Evolutionary conservation across 2,113 vertebrate species (phyloP).

Genomic region (Callospermophilus lateralis): DNA sequence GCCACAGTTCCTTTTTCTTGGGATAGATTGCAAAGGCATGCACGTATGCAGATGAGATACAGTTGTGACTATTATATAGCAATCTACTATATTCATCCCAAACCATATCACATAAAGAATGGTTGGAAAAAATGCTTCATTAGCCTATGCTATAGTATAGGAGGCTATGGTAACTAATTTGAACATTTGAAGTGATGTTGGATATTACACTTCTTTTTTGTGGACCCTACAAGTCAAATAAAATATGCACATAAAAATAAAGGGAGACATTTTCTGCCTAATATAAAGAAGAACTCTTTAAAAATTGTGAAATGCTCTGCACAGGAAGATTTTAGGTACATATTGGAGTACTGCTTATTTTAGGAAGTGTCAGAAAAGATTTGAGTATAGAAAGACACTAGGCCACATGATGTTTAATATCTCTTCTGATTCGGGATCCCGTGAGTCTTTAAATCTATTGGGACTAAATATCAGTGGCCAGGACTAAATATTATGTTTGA

Average conservation of each 20-base stretch:
- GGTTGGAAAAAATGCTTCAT: background rate
- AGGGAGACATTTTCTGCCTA: background rate
- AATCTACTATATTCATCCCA: background rate
- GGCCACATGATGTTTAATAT: background rate
- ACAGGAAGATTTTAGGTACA: background rate
- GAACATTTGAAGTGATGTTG: background rate
- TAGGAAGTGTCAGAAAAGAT: background rate
- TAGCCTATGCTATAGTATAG: background rate
- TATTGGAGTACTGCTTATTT: background rate
- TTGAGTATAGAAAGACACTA: background rate
- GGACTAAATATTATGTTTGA: background rate
- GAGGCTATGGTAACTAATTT: background rate
- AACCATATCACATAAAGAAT: background rate
- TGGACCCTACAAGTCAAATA: background rate
- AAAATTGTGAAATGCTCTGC: background rate
- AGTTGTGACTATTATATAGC: background rate
- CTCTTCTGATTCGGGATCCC: background rate
- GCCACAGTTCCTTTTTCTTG: background rate
- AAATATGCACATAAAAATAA: background rate
- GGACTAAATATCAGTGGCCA: background rate
- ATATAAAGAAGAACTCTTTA: background rate
- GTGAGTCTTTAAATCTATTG: background rate
- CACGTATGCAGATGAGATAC: background rate
- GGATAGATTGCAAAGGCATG: background rate
- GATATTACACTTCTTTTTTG: background rate